Percentiles rank a stretch among this genome's conserved stretches.
Evolutionary conservation across 2,113 vertebrate species (phyloP).

Genomic region (Crotalus horridus): DNA sequence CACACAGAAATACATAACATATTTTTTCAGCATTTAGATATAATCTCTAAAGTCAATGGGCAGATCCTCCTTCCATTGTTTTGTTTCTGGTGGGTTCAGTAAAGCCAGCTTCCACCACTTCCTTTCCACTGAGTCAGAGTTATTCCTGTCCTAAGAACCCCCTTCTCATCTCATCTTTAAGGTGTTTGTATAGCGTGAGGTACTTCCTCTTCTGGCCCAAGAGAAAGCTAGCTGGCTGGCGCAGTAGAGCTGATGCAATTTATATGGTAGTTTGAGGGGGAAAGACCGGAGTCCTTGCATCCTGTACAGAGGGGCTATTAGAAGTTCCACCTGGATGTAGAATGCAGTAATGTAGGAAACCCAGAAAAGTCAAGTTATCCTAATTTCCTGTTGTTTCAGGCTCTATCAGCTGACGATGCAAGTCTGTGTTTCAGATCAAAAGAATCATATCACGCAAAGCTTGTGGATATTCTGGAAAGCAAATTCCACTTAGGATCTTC

Average conservation of each 20-base stretch:
- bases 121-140: conserved; percentile 9
- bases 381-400: not conserved
- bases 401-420: not conserved
- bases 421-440: not conserved
- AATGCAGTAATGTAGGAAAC: not conserved
- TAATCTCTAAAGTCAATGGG: not conserved
- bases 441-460: not conserved
- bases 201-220: not conserved
- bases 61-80: not conserved
- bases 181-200: not conserved
- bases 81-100: not conserved
- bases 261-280: not conserved
- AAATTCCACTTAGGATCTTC: not conserved
- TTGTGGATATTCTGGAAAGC: not conserved
- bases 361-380: not conserved
- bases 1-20: not conserved
- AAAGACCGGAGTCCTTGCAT: not conserved
- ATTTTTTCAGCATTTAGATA: not conserved
- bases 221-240: not conserved
- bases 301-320: not conserved
- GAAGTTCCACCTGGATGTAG: not conserved
- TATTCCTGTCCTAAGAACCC: not conserved
- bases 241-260: not conserved
- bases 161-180: not conserved
- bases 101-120: conserved; percentile 9